phyloP scores from a whole-genome alignment of 1,140 invertebrate species.

The Zaprionus davidi region DNA sequence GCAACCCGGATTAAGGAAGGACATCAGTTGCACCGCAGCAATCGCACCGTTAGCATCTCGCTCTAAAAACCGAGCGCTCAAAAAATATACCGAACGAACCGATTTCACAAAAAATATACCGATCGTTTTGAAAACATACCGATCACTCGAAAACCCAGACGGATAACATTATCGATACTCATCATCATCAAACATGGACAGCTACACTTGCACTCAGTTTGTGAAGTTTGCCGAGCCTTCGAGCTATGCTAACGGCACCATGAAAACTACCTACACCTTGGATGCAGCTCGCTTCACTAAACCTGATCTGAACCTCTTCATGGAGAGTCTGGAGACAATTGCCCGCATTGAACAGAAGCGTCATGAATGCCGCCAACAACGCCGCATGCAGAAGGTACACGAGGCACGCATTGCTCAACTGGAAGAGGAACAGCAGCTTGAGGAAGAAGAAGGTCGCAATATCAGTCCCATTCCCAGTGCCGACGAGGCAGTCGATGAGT shows the following conservation, averaged over 20 bases:
- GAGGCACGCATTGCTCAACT: conserved; percentile 48
- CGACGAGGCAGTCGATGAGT: conserved; percentile 66
- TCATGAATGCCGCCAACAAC: conserved; percentile 45
- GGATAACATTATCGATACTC: background rate
- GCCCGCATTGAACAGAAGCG: conserved; percentile 57
- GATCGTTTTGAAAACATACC: no score
- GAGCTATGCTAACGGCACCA: background rate
- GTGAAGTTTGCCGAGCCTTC: conserved; percentile 26
- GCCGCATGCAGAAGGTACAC: conserved; percentile 36
- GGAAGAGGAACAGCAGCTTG: conserved; percentile 8
- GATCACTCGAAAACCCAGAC: no score
- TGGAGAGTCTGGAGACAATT: conserved; percentile 72
- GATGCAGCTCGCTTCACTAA: conserved; percentile 55
- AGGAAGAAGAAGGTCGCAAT: conserved; percentile 26
- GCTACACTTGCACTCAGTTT: conserved; percentile 49
- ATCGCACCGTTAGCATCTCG: conserved; percentile 2
- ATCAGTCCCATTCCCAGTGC: conserved; percentile 58
- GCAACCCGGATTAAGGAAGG: background rate
- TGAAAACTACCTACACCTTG: conserved; percentile 45
- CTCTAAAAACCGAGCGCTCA: background rate
- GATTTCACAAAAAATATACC: no score
- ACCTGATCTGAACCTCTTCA: conserved; percentile 60
- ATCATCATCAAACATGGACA: conserved; percentile 39
- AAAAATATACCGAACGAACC: no score
- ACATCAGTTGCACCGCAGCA: conserved; percentile 55